Percentiles rank a stretch among this genome's conserved stretches.
Evolutionary conservation across 23 tunicate genomes (phyloP).

Genomic region (Phallusia fumigata): DNA sequence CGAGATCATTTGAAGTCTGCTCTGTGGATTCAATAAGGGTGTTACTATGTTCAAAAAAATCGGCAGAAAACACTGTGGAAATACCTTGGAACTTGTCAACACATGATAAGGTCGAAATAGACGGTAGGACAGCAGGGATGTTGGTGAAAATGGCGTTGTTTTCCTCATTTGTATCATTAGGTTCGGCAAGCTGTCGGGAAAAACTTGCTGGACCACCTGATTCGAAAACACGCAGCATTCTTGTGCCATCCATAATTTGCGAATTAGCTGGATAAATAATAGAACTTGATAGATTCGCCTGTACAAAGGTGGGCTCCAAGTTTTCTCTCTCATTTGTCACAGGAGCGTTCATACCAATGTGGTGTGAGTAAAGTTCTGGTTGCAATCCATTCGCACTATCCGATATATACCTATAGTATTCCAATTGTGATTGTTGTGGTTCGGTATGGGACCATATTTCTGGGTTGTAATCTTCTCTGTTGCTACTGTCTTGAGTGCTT

Average conservation of each 20-base stretch:
- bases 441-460: background rate
- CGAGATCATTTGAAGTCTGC: background rate
- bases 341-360: background rate
- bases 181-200: background rate
- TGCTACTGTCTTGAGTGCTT: background rate
- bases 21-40: background rate
- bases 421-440: background rate
- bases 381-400: background rate
- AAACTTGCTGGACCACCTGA: background rate
- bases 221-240: background rate
- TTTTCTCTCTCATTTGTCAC: background rate
- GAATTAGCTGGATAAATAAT: background rate
- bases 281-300: background rate
- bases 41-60: no score
- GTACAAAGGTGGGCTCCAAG: background rate
- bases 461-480: background rate
- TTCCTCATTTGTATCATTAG: background rate
- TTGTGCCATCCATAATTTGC: background rate
- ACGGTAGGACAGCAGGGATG: background rate
- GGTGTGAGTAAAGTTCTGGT: background rate
- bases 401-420: background rate
- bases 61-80: background rate
- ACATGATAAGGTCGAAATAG: slow-evolving; percentile 16
- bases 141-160: background rate
- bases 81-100: slow-evolving; percentile 8